Evolutionary conservation across 2,113 vertebrate species (phyloP), one percentile per base, ranked within the genome.

Genomic region (Conger conger): DNA sequence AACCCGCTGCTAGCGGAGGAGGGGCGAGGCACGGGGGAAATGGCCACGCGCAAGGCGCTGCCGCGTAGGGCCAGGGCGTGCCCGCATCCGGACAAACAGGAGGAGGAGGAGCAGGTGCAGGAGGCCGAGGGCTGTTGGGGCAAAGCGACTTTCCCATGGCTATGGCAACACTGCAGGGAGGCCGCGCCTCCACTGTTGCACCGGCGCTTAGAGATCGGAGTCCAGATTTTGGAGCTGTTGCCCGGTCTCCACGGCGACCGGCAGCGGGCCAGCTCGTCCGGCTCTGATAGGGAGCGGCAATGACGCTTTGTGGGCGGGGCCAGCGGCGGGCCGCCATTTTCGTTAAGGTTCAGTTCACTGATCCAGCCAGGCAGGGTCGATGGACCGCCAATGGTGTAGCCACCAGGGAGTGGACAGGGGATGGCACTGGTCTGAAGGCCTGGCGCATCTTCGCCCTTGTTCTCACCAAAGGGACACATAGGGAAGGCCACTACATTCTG

Each of bases 221-320:
- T 95, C 95, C 96, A 96, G 27, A 96, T 94, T 86, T 93, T 95
- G 73, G 95, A 96, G 84, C 86, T 86, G 80, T 83, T 87, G 0
- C 95, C 89, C 0, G 96, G 96, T 84, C 94, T 94, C 95, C 95
- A 95, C 0, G 92, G 95, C 0, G 95, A 94, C 0, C 90, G 85
- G 86, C 95, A 94, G 68, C 92, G 90, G 0, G 92, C 93, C 86
- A 94, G 92, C 91, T 95, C 95, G 11, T 96, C 94, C 0, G 94
- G 94, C 90, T 95, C 95, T 0, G 94, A 96, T 7, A 96, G 89
- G n/a, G 96, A 96, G 77, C 93, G 73, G 86, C 95, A 95, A 18
- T 95, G 95, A 13, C 95, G 92, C 87, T 96, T 96, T 0, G 93
- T 94, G 1, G 95, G 96, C 0, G 95, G 95, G 0, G 94, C 95